Evolutionary conservation across 1,140 invertebrate genomes (phyloP).

Genomic region (Temnothorax nylanderi): DNA sequence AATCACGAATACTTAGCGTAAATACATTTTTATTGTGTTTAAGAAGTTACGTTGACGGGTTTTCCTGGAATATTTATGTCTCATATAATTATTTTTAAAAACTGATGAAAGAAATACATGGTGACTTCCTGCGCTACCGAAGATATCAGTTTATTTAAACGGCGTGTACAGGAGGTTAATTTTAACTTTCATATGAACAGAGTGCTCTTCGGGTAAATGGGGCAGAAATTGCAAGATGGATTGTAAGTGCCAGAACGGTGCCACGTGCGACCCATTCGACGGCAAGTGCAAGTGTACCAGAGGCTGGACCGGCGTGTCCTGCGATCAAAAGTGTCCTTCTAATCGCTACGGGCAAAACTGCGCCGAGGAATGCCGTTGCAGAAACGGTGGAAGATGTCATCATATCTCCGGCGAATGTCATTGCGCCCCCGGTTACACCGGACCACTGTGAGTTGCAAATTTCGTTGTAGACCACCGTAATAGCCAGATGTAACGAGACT

Average conservation of each 20-base stretch:
- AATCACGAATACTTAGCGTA: no score
- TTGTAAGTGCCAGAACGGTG: slow-evolving; percentile 91
- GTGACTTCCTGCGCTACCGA: background rate
- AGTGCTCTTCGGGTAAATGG: slow-evolving; percentile 91
- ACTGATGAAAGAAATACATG: background rate
- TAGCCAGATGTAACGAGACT: background rate
- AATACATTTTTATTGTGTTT: no score
- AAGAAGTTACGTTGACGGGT: background rate
- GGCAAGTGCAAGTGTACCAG: slow-evolving; percentile 90
- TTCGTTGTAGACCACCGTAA: background rate
- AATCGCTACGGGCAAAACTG: slow-evolving; percentile 93
- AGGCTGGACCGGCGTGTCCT: slow-evolving; percentile 90
- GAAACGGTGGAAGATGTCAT: slow-evolving; percentile 93
- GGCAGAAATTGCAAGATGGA: slow-evolving; percentile 89
- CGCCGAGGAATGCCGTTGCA: slow-evolving; percentile 92
- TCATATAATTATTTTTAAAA: slow-evolving; percentile 10
- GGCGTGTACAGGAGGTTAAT: background rate
- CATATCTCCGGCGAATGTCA: slow-evolving; percentile 94
- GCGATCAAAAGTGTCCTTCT: slow-evolving; percentile 90
- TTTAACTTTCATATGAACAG: slow-evolving; percentile 83
- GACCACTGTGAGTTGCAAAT: slow-evolving; percentile 90
- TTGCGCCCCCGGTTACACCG: slow-evolving; percentile 91
- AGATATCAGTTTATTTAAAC: slow-evolving; percentile 9
- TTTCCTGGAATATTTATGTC: background rate
- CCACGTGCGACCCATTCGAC: slow-evolving; percentile 91